Evolutionary conservation across 2,797 vertebrate species (phyloP), one percentile per base, ranked within the genome.

Genomic region (Odontamblyopus rebecca): DNA sequence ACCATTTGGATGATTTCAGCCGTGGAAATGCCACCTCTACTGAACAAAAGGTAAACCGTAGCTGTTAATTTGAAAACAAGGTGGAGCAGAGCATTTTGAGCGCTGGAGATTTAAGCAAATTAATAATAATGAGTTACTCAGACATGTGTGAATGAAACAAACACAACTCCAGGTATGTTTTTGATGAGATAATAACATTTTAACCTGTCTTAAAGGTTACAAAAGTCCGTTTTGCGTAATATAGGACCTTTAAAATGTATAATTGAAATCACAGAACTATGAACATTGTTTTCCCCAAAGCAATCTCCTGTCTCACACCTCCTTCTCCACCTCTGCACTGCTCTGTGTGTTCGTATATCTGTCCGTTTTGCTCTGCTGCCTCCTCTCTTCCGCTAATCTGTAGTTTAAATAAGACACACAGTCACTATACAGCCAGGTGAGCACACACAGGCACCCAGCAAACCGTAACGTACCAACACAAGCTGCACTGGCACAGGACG

Each of bases 371-470:
- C 82, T 88, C 82, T 86, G 79, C 64, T 48, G 79, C 73, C 68
- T 76, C 69, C 65, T 82, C 72, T 81, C 78, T 82, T 85, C 82
- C 23, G 12, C 79, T 87, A 84, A 86, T 88, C 86, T 88, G 72
- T 79, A 79, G 72, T 85, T 85, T 88, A 89, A 89, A 88, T 89
- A 86, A 76, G 78, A 81, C 41, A 67, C 68, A 69, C 30, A 61
- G 63, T 15, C 15, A 18, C 63, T 66, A 35, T 51, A 72, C 68
- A 72, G 9, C 67, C 59, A 69, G 66, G 65, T 62, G 70, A 70
- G 41, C 73, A 62, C 50, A 41, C 61, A 67, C 44, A 79, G 41
- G 74, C 61, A 73, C 32, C 54, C 72, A 82, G 41, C 64, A 59
- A 82, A 77, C 68, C 73, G 38, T 80, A 63, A 75, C 64, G 6